A percentile compares a stretch with the other conserved stretches of the same genome.
phyloP scores from a whole-genome alignment of 2,888 invertebrate species.

The Amiota mariae region DNA sequence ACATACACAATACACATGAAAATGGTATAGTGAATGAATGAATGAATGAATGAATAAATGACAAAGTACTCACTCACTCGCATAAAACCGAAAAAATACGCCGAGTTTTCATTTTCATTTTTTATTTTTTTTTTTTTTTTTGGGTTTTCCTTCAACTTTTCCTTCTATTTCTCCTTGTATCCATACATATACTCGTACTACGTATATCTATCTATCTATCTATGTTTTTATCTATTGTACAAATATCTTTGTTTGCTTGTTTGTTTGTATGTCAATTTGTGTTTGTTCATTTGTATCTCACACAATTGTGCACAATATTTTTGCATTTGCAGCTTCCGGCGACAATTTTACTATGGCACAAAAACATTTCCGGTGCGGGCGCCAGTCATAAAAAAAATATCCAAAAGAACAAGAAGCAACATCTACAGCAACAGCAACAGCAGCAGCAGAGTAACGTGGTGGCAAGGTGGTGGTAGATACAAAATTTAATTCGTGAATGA shows the following conservation, averaged over 20 bases:
- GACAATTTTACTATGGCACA: slow-evolving; percentile 48
- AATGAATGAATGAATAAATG: not conserved
- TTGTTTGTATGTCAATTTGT: slow-evolving; percentile 18
- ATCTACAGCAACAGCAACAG: not conserved
- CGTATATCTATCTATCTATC: not conserved
- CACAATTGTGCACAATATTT: slow-evolving; percentile 46
- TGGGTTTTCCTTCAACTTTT: not conserved
- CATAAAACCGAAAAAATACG: not conserved
- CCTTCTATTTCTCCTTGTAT: not conserved
- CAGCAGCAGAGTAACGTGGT: too few relatives aligned
- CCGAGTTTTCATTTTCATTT: not conserved
- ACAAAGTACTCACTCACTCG: too few relatives aligned
- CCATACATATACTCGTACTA: not conserved
- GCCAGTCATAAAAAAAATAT: slow-evolving; percentile 49
- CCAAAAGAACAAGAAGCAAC: slow-evolving; percentile 15
- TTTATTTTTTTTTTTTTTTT: not conserved
- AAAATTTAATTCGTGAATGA: not conserved
- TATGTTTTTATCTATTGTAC: not conserved
- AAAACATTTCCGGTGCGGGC: slow-evolving; percentile 48
- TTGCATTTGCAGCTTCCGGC: slow-evolving; percentile 66
- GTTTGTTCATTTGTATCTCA: slow-evolving; percentile 38
- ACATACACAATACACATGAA: too few relatives aligned
- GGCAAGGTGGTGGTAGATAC: too few relatives aligned
- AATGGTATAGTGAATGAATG: too few relatives aligned
- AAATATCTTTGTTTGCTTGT: not conserved